Evolutionary conservation across 2,113 vertebrate genomes (phyloP), one percentile per base, ranked within the genome.

Genomic region (Nerophis lumbriciformis): DNA sequence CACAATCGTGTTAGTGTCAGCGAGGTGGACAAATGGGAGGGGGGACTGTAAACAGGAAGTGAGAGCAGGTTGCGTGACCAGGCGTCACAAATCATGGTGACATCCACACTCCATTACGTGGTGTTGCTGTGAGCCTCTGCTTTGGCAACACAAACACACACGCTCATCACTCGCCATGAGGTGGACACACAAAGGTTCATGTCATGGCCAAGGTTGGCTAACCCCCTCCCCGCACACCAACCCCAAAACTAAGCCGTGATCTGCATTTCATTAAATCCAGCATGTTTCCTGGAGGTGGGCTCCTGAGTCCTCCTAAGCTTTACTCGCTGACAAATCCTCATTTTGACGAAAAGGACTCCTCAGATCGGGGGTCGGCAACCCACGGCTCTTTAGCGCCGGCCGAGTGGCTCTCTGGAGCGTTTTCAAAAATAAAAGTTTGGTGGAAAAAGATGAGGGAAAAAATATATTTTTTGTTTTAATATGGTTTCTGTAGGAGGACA

Each of bases 141-240:
- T 85, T 84, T 85, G 83, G 79, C 79, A 87, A 85, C 82, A 84
- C 6, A 35, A 11, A 11, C 44, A 84, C 71, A 61, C 76, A 82
- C 68, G 57, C 55, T 19, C 55, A 7, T n/a, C 10, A 6, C 55
- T 58, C 63, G 45, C 39, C n/a, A 63, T 73, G 83, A 66, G 71
- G 37, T 65, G 68, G 54, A 21, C 4, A 63, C 8, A 14, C 55
- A 39, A 39, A 44, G 69, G 69, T 77, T 75, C 69, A 66, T 21
- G 45, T 56, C 72, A 53, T 57, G 52, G 66, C 54, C 80, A 78
- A 75, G 77, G 79, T 76, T 76, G 75, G 53, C 54, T 44, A 6
- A 21, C 48, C 58, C 13, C 61, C 48, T 13, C 54, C 55, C 28
- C 19, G 39, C 60, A 28, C 28, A 28, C 53, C 59, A 73, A 13